Conservation (phyloP, 2,797 vertebrate species). For the Alcedo quadribrachys region DNA sequence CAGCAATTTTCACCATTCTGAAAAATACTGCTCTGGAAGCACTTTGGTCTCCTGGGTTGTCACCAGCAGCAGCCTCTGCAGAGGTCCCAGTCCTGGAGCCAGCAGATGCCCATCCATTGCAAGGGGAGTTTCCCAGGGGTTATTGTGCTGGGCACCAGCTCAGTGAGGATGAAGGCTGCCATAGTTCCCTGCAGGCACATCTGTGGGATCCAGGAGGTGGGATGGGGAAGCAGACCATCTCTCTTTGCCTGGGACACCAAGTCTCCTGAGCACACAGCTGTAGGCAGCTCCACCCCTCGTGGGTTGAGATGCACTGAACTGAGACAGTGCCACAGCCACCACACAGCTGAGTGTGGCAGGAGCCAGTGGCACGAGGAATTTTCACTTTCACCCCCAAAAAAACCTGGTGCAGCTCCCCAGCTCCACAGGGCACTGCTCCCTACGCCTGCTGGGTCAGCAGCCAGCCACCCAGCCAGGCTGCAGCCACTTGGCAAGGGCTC, state of each 20-base stretch:
- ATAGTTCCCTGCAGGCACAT: not conserved
- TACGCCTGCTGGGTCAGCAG: not conserved
- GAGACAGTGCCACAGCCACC: not conserved
- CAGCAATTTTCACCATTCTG: not conserved
- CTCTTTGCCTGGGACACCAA: accelerated
- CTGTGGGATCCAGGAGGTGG: not conserved
- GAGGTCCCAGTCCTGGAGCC: not conserved
- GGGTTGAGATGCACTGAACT: not conserved
- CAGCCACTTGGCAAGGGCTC: not conserved
- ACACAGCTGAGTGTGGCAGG: accelerated
- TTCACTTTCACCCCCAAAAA: not conserved
- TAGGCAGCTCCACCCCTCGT: not conserved
- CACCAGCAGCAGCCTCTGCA: not conserved
- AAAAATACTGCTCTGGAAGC: not conserved
- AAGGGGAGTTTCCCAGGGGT: not conserved
- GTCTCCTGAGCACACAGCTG: not conserved
- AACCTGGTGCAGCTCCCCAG: not conserved
- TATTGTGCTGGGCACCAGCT: not conserved
- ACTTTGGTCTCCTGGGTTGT: not conserved
- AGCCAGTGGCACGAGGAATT: not conserved
- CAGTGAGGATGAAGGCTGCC: not conserved
- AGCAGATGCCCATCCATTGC: not conserved
- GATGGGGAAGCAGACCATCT: not conserved
- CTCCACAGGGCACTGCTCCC: accelerated
- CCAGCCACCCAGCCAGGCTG: not conserved